Percentiles rank a stretch among this genome's conserved stretches.
These are phyloP conservation scores for Campylomormyrus numenius DNA, from an alignment of 2,113 vertebrate species.

Conservation along the genomic window DNA sequence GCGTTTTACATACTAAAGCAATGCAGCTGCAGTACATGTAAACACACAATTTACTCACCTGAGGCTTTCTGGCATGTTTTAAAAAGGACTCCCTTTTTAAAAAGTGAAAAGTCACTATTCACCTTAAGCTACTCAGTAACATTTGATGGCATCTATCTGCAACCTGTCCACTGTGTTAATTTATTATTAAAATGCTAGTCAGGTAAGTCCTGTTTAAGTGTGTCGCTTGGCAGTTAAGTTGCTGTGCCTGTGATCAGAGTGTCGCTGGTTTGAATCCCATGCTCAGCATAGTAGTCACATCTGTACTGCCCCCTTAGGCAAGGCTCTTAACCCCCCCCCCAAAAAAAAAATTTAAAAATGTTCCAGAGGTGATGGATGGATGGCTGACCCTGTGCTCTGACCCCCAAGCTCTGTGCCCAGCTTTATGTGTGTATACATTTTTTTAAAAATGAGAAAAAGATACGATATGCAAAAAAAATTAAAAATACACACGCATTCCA, in stretches of 20 bases:
- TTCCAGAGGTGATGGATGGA: not conserved
- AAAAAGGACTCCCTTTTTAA: not conserved
- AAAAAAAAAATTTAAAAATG: not conserved
- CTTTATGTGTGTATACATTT: no score
- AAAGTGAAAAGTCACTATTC: not conserved
- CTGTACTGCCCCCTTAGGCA: not conserved
- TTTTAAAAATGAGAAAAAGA: no score
- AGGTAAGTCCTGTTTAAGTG: not conserved
- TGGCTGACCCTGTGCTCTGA: not conserved
- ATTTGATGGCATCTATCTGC: not conserved
- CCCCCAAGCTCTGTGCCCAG: no score
- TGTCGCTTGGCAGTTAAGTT: no score
- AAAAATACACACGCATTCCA: not conserved
- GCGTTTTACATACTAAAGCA: not conserved
- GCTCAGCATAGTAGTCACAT: not conserved
- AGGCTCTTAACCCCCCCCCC: not conserved
- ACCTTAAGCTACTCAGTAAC: not conserved
- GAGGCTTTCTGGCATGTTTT: not conserved
- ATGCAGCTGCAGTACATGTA: not conserved
- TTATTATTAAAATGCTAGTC: not conserved
- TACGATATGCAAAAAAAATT: not conserved
- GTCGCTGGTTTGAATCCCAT: not conserved
- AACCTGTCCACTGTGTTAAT: not conserved
- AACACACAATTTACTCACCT: not conserved
- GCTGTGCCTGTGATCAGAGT: no score